These are phyloP conservation scores for Sebastes kiyomatsui DNA, from an alignment of 2,797 vertebrate genomes.

Conservation along the genomic window DNA sequence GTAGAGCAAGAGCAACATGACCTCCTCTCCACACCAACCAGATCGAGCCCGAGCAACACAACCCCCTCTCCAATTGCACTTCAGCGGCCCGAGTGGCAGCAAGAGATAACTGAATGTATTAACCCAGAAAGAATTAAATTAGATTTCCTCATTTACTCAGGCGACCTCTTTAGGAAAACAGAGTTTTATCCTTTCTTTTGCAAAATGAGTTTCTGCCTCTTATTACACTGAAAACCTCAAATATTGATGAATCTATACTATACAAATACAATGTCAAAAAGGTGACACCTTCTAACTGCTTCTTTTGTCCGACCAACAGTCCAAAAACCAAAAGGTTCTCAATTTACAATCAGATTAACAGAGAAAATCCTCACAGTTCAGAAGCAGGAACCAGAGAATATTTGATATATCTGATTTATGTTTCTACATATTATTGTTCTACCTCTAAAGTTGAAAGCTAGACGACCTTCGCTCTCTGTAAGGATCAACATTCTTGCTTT, in stretches of 20 bases:
- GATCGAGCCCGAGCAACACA: too few relatives aligned
- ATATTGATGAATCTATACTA: not conserved
- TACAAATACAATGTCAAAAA: not conserved
- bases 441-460: not conserved
- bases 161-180: not conserved
- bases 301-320: not conserved
- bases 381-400: not conserved
- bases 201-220: not conserved
- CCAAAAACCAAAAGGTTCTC: not conserved
- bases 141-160: not conserved
- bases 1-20: too few relatives aligned
- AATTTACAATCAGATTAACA: not conserved
- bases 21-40: too few relatives aligned
- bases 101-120: not conserved
- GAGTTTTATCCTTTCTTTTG: not conserved
- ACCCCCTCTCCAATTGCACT: not conserved
- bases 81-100: not conserved
- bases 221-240: not conserved
- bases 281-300: not conserved
- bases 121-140: not conserved
- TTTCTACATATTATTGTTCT: not conserved
- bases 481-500: conserved; percentile 9
- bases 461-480: not conserved
- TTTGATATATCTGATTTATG: not conserved
- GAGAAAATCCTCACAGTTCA: not conserved